Percentiles rank a stretch among this genome's conserved stretches.
These are phyloP conservation scores for Tragelaphus scriptus DNA, from an alignment of 2,113 vertebrate genomes.

Conservation along the genomic window DNA sequence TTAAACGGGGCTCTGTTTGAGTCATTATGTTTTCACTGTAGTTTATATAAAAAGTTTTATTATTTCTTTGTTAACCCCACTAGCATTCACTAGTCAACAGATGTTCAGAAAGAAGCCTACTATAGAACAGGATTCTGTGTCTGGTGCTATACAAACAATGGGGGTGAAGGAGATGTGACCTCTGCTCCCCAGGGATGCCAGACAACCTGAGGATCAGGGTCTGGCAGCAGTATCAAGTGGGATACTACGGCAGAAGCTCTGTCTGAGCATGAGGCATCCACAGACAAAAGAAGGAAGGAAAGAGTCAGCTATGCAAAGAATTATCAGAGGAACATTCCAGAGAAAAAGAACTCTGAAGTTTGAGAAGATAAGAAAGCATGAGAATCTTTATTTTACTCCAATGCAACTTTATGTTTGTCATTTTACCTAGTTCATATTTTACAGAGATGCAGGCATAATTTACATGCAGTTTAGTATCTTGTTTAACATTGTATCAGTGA, in stretches of 20 bases:
- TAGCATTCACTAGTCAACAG: background rate
- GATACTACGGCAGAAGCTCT: background rate
- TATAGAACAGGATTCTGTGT: background rate
- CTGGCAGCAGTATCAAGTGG: background rate
- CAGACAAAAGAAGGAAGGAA: background rate
- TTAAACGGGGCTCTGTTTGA: background rate
- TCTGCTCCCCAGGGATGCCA: background rate
- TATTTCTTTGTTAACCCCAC: background rate
- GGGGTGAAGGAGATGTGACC: too few relatives aligned
- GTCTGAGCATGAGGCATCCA: background rate
- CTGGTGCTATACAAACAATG: background rate
- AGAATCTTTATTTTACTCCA: background rate
- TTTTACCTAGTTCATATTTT: background rate
- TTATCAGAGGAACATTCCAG: background rate
- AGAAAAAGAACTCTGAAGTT: background rate
- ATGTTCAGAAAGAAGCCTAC: background rate
- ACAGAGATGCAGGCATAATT: background rate
- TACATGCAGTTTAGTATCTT: background rate
- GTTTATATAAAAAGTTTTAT: background rate
- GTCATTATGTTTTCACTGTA: background rate
- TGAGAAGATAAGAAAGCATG: background rate
- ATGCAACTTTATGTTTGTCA: background rate
- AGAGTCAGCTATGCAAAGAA: background rate
- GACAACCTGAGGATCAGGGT: background rate
- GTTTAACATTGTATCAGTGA: background rate